Base-by-base conservation (phyloP, 2,797 vertebrate genomes). In the Chiroxiphia lanceolata region DNA sequence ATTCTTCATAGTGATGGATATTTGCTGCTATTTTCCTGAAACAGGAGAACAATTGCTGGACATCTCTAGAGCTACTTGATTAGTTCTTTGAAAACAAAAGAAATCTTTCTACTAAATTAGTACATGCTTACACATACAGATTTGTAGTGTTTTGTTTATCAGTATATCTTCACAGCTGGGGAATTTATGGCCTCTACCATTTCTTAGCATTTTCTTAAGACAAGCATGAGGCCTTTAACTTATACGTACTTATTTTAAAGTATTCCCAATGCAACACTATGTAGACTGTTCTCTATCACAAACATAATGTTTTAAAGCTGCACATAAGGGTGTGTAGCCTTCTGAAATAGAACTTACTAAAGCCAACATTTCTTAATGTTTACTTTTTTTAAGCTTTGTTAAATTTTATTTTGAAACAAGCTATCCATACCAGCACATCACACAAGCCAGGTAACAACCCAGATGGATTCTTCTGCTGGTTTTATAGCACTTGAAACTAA, bases 1-100 rank as follows among this genome's bases (percentile, higher is more conserved):
- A 95, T 95, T 90, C 70, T 96, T 96, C 85, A 95, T 56, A 70
- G 63, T 96, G 92, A 94, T 72, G 76, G 88, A 93, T 97, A 95
- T 84, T 95, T 87, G 65, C 79, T 88, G 61, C 72, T 93, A 31
- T 90, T 90, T 77, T 94, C 50, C 76, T 3, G 38, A 71, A 93
- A 63, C 67, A 63, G 72, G 10, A 86, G 59, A 93, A 78, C 56
- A 83, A 40, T 72, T 88, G 59, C 40, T 84, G 80, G 77, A 65
- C 74, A 94, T 69, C 53, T 75, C 70, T 67, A 72, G 90, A 89
- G 40, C 29, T 84, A 63, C 74, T 75, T 44, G 69, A 81, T 94
- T 90, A 87, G 38, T 45, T 90, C n/a, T 50, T 79, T 79, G 90
- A 59, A 92, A 94, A 76, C 2, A 34, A 69, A 94, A 83, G 40